Evolutionary conservation across 2,888 invertebrate genomes (phyloP), one percentile per base, ranked within the genome.

Genomic region (Ophion obscuratus): DNA sequence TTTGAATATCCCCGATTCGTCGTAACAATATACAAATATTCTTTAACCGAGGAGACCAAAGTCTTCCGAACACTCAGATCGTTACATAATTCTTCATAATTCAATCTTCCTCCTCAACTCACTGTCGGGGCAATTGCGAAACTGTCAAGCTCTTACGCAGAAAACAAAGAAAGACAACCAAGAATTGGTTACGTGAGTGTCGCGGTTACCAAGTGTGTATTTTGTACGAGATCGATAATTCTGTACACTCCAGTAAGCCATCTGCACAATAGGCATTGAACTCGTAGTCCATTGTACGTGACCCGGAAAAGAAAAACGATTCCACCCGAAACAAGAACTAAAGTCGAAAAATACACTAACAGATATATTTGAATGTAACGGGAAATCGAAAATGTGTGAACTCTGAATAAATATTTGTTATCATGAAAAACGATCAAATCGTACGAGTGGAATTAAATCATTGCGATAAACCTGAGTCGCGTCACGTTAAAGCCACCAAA

Each of bases 181-280:
- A 68, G 71, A 73, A 59, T 68, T 53, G 74, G 70, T 81, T 78
- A 81, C 75, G 85, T 71, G 82, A 85, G 40, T 61, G 57, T 66
- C 73, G 20, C 83, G 79, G 80, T 80, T 82, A 80, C 67, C 83
- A 57, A 73, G 67, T 40, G 47, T 53, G 57, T 61, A 44, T 83
- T 83, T 17, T 86, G 76, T 57, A 62, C 67, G 44, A 73, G 77
- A 71, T 83, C 74, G 86, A 83, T 86, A 83, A 80, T 76, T 57
- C 68, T 61, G 27, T 47, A 47, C 17, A 44, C 17, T 67, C 40
- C 24, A 77, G 20, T 20, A 36, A 67, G 24, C 40, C 5, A 20
- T 24, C 24, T 59, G 24, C 24, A 68, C 40, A 68, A 68, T 57
- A 44, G 40, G 24, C 40, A 44, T 78, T 78, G 17, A 24, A 59